Conservation (phyloP, 92 coral and sea anemone genomes). For the Palythoa heliodiscus region DNA sequence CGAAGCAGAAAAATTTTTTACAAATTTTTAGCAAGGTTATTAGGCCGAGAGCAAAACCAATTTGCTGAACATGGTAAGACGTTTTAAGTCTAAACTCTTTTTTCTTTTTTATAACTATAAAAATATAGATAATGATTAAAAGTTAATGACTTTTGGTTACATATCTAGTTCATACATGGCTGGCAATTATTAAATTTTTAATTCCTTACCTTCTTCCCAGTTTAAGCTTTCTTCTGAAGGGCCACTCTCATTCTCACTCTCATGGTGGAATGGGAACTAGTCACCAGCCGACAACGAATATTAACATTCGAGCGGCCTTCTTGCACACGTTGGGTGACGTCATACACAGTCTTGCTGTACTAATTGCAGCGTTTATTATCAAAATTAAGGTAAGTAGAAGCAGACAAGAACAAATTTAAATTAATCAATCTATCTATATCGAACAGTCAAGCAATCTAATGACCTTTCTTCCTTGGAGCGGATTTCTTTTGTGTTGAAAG, state of each 20-base stretch:
- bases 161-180: too few relatives aligned
- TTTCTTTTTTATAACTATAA: not conserved
- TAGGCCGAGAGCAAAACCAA: too few relatives aligned
- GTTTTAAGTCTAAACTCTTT: not conserved
- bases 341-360: conserved; percentile 73
- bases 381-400: conserved; percentile 64
- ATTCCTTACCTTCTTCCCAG: not conserved
- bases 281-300: conserved; percentile 49
- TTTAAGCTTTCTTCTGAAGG: conserved; percentile 35
- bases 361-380: conserved; percentile 72
- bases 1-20: too few relatives aligned
- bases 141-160: too few relatives aligned
- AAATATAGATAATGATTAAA: too few relatives aligned
- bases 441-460: too few relatives aligned
- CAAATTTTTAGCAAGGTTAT: too few relatives aligned
- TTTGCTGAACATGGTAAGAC: too few relatives aligned
- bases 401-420: not conserved
- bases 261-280: conserved; percentile 52
- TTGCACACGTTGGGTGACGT: conserved; percentile 86
- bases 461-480: too few relatives aligned
- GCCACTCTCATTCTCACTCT: conserved; percentile 50
- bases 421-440: too few relatives aligned
- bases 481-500: too few relatives aligned
- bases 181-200: not conserved
- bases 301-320: conserved; percentile 79